A percentile compares a stretch with the other conserved stretches of the same genome.
Evolutionary conservation across 2,113 vertebrate genomes (phyloP).

Genomic region (Dipodomys ordii): DNA sequence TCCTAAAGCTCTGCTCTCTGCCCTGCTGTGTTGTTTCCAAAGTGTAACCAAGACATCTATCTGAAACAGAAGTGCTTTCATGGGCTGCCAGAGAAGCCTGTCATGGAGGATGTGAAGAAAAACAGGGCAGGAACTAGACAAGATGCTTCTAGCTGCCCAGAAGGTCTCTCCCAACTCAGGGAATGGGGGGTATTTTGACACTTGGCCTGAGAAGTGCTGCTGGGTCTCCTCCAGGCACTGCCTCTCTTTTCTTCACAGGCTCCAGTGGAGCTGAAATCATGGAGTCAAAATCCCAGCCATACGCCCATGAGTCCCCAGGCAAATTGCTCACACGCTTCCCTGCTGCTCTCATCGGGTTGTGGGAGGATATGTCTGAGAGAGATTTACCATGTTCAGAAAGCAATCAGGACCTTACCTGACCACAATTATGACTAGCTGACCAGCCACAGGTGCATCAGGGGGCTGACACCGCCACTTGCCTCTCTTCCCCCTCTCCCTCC

Average conservation of each 20-base stretch:
- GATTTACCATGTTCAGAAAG: not conserved
- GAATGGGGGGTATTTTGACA: not conserved
- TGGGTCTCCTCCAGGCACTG: not conserved
- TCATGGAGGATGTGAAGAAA: not conserved
- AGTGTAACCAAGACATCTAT: not conserved
- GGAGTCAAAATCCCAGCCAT: not conserved
- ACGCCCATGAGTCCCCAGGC: not conserved
- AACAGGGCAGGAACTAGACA: not conserved
- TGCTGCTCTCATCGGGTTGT: not conserved
- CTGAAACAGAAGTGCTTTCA: not conserved
- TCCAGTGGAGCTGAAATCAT: not conserved
- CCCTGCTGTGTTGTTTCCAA: not conserved
- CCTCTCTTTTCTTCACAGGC: not conserved
- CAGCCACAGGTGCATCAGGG: not conserved
- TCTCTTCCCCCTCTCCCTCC: constrained; percentile 54
- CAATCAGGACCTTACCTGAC: not conserved
- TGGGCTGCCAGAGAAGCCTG: not conserved
- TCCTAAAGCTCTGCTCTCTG: not conserved
- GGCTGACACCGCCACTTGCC: constrained; percentile 45
- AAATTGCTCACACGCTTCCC: not conserved
- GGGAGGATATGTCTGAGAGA: not conserved
- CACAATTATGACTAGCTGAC: not conserved
- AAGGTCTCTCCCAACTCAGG: not conserved
- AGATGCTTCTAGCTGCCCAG: not conserved
- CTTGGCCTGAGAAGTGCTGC: not conserved